phyloP scores from a whole-genome alignment of 2,113 vertebrate species.

The Pseudopodoces humilis region DNA sequence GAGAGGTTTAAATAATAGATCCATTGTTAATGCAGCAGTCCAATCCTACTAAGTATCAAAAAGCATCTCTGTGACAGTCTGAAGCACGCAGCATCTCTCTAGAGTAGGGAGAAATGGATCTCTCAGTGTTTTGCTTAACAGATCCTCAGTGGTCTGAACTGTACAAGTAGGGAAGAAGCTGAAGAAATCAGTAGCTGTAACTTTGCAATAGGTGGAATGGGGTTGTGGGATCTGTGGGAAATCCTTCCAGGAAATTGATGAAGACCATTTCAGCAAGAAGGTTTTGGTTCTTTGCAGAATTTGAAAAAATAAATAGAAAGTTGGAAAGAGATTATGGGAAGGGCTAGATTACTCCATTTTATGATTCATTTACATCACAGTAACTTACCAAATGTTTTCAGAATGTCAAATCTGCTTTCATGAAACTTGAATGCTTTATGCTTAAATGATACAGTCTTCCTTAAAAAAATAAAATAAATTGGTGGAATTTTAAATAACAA shows the following conservation, averaged over 20 bases:
- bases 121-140: not conserved
- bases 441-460: not conserved
- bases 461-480: not conserved
- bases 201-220: not conserved
- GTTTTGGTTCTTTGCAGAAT: not conserved
- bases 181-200: not conserved
- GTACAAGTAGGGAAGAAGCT: not conserved
- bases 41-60: not conserved
- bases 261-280: not conserved
- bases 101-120: too few relatives aligned
- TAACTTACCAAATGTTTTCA: not conserved
- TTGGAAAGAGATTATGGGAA: not conserved
- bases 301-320: not conserved
- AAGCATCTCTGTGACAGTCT: not conserved
- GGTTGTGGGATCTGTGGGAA: not conserved
- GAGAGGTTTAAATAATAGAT: not conserved
- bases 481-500: not conserved
- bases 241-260: not conserved
- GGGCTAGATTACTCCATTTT: not conserved
- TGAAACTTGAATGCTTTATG: not conserved
- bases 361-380: not conserved
- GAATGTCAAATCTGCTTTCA: not conserved
- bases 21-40: not conserved
- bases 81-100: not conserved
- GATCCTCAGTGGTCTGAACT: not conserved